Conservation (phyloP, 2,113 vertebrate genomes). For the Megaceryle maxima region DNA sequence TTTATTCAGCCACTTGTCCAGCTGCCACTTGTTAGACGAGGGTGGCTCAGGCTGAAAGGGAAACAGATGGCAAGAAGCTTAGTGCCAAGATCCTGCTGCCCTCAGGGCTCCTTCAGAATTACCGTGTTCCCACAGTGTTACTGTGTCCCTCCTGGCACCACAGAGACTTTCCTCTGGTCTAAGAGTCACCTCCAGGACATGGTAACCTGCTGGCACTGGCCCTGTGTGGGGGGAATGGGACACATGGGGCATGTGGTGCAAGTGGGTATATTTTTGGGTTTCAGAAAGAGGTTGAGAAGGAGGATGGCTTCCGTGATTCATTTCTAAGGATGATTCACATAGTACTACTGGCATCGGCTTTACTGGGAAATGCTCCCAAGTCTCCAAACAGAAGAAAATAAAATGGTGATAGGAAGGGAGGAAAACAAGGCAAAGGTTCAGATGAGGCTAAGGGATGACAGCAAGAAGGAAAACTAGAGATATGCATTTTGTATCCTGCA, state of each 20-base stretch:
- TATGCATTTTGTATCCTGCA: background rate
- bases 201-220: background rate
- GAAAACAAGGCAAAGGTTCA: background rate
- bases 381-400: background rate
- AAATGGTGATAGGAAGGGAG: background rate
- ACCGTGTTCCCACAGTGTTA: too few relatives aligned
- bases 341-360: background rate
- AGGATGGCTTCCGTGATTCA: background rate
- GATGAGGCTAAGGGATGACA: background rate
- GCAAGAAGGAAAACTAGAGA: background rate
- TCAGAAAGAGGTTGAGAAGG: background rate
- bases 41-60: slow-evolving; percentile 79
- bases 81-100: background rate
- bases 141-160: background rate
- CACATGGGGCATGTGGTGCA: fast-evolving
- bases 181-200: fast-evolving
- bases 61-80: slow-evolving; percentile 18
- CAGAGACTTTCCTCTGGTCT: background rate
- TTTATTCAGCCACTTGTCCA: slow-evolving; percentile 96
- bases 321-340: background rate
- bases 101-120: background rate
- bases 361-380: background rate
- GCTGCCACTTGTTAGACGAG: slow-evolving; percentile 91
- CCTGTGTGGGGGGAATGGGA: fast-evolving
- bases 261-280: background rate